Evolutionary conservation across 2,888 invertebrate species (phyloP).

Genomic region (Rhaphigaster nebulosa): DNA sequence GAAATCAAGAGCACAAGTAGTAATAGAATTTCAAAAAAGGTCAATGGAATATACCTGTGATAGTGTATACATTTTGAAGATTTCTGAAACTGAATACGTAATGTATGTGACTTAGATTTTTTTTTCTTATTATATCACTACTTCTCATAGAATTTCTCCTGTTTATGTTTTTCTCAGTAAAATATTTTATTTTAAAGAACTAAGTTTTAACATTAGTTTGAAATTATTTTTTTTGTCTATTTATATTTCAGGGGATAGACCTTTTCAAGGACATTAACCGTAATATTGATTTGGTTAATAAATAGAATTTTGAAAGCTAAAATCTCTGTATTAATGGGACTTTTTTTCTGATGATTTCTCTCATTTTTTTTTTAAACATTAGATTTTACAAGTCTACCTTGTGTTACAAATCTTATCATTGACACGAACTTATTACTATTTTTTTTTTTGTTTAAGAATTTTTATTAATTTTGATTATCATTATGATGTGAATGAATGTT

Average conservation of each 20-base stretch:
- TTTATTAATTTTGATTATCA: neutral
- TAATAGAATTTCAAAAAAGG: neutral
- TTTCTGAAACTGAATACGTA: conserved; percentile 30
- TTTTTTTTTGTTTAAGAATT: neutral
- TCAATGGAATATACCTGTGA: conserved; percentile 17
- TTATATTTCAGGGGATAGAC: neutral
- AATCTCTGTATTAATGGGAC: too few relatives aligned
- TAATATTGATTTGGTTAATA: neutral
- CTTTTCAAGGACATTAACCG: neutral
- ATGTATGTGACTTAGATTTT: conserved; percentile 6
- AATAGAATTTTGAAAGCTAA: neutral
- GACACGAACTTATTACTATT: too few relatives aligned
- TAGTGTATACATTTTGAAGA: neutral
- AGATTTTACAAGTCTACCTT: neutral
- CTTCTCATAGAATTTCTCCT: neutral
- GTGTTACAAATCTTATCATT: too few relatives aligned
- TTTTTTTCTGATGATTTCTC: neutral
- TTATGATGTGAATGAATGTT: neutral
- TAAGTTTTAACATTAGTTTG: neutral
- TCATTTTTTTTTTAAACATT: neutral
- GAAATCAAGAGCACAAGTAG: conserved; percentile 1
- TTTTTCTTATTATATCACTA: neutral
- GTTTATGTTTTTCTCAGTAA: too few relatives aligned
- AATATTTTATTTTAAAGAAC: neutral
- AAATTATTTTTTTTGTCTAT: neutral